Evolutionary conservation across 2,888 invertebrate species (phyloP).

Genomic region (Acrobasis consociella): DNA sequence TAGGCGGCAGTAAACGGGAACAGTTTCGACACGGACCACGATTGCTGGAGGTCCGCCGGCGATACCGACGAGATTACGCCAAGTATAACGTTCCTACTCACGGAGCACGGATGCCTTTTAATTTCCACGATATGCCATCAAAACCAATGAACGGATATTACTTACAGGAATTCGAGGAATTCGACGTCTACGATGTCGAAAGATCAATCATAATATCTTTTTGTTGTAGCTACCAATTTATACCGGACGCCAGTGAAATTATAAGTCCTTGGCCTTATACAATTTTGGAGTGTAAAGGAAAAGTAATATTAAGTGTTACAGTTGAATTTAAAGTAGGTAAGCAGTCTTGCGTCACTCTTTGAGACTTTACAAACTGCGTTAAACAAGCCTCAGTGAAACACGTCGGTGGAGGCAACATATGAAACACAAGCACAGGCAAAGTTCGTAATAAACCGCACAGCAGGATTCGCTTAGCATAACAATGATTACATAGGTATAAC

Average conservation of each 20-base stretch:
- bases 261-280: not conserved
- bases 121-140: slow-evolving; percentile 7
- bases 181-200: not conserved
- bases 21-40: not conserved
- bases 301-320: slow-evolving; percentile 24
- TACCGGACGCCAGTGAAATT: not conserved
- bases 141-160: slow-evolving; percentile 17
- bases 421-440: slow-evolving; percentile 32
- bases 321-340: slow-evolving; percentile 26
- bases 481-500: slow-evolving; percentile 15
- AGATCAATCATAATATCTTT: slow-evolving; percentile 13
- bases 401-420: slow-evolving; percentile 24
- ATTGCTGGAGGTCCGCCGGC: not conserved
- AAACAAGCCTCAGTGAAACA: slow-evolving; percentile 35
- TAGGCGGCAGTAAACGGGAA: not conserved
- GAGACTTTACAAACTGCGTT: slow-evolving; percentile 31
- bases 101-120: not conserved
- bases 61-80: not conserved
- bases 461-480: slow-evolving; percentile 54
- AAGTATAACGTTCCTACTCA: not conserved
- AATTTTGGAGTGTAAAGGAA: not conserved
- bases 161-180: not conserved
- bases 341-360: slow-evolving; percentile 29
- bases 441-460: slow-evolving; percentile 40
- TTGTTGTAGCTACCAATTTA: not conserved